These are phyloP conservation scores for Urosaurus nigricauda DNA, from an alignment of 2,797 vertebrate genomes.

Conservation along the genomic window DNA sequence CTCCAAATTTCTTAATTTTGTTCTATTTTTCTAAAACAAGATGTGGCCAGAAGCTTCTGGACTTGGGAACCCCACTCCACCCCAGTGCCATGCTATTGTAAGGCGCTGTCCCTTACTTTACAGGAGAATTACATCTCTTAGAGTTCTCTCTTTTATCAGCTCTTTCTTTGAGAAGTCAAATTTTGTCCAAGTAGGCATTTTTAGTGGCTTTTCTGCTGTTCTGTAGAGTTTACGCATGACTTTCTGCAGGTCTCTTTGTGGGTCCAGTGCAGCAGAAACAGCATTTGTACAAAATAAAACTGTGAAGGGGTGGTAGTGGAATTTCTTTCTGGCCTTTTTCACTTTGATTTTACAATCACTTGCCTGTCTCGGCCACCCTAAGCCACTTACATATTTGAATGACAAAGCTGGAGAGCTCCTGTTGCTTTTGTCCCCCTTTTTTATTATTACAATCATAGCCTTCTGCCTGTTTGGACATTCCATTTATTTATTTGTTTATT, in stretches of 20 bases:
- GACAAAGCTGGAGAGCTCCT: background rate
- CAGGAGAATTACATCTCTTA: too few species aligned
- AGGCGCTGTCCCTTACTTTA: too few species aligned
- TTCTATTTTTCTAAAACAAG: too few species aligned
- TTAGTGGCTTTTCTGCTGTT: background rate
- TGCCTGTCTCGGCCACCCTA: background rate
- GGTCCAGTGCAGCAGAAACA: background rate
- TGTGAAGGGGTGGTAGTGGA: background rate
- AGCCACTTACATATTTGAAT: background rate
- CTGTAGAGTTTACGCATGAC: background rate
- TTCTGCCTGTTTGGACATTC: slow-evolving; percentile 18
- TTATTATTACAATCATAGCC: background rate
- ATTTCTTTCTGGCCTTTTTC: background rate
- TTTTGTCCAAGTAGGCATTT: background rate
- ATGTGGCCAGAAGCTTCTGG: too few species aligned
- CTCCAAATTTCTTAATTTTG: too few species aligned
- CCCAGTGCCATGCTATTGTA: too few species aligned
- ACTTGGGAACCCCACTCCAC: too few species aligned
- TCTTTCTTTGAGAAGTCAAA: too few species aligned
- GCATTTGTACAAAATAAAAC: background rate
- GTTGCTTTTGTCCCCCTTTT: background rate
- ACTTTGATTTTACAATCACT: background rate
- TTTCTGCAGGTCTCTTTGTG: background rate
- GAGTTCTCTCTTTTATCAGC: too few species aligned
- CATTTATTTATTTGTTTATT: slow-evolving; percentile 4